Percentiles rank a stretch among this genome's conserved stretches.
phyloP scores from a whole-genome alignment of 2,888 invertebrate species.

The Hirtodrosophila trivittata region DNA sequence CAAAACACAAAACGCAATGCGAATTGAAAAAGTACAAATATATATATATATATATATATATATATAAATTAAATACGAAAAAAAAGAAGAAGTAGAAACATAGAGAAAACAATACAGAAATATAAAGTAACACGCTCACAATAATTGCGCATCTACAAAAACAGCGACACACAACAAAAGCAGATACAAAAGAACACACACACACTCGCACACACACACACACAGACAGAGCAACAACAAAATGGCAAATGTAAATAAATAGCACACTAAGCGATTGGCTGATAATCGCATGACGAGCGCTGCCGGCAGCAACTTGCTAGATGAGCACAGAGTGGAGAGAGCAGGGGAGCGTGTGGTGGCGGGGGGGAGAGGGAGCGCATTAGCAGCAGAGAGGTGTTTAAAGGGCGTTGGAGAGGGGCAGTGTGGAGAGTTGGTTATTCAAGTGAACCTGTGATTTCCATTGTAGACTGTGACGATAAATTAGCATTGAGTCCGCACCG shows the following conservation, averaged over 20 bases:
- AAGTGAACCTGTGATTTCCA: slow-evolving; percentile 68
- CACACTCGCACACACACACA: slow-evolving; percentile 16
- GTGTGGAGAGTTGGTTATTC: slow-evolving; percentile 13
- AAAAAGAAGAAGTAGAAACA: slow-evolving; percentile 6
- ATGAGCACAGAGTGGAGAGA: no score
- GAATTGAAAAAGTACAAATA: slow-evolving; percentile 65
- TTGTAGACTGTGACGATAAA: slow-evolving; percentile 65
- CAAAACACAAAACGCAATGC: slow-evolving; percentile 61
- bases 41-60: slow-evolving; percentile 26
- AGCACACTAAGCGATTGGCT: slow-evolving; percentile 77
- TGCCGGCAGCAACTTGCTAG: slow-evolving; percentile 33
- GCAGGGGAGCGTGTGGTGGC: not conserved
- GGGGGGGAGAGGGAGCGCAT: not conserved
- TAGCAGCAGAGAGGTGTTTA: not conserved
- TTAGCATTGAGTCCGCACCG: slow-evolving; percentile 60
- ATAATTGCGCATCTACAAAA: slow-evolving; percentile 80
- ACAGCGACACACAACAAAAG: slow-evolving; percentile 57
- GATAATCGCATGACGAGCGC: slow-evolving; percentile 74
- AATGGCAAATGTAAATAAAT: slow-evolving; percentile 69
- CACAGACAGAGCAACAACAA: slow-evolving; percentile 33
- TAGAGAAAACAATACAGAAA: slow-evolving; percentile 58
- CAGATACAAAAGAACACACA: slow-evolving; percentile 51
- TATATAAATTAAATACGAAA: slow-evolving; percentile 37
- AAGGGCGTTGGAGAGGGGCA: not conserved
- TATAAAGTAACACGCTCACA: slow-evolving; percentile 76